Percentiles rank a stretch among this genome's conserved stretches.
phyloP scores from a whole-genome alignment of 1,140 invertebrate species.

The Geopemphigus sp. region DNA sequence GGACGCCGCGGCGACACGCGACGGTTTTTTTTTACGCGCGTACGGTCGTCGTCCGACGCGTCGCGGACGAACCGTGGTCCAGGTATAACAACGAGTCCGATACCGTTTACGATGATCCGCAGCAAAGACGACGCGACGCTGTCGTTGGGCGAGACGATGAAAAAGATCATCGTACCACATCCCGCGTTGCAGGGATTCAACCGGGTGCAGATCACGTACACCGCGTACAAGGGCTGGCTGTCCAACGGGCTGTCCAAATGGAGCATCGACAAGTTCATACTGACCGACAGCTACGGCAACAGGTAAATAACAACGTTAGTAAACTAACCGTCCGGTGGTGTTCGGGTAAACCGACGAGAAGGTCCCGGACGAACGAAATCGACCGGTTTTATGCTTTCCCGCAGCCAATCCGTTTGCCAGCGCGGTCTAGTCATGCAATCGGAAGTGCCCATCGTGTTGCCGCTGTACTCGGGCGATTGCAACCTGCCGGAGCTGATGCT shows the following conservation, averaged over 20 bases:
- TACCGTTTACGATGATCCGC: slow-evolving; percentile 23
- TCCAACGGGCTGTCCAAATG: slow-evolving; percentile 77
- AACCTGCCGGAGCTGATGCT: slow-evolving; percentile 54
- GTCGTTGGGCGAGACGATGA: slow-evolving; percentile 67
- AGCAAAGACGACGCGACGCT: slow-evolving; percentile 79
- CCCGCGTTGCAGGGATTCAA: slow-evolving; percentile 73
- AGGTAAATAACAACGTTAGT: slow-evolving; percentile 63
- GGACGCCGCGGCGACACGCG: background rate
- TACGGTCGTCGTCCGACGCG: no score
- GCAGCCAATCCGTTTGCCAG: slow-evolving; percentile 74
- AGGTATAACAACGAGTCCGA: no score
- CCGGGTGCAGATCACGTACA: slow-evolving; percentile 75
- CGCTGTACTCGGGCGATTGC: slow-evolving; percentile 74
- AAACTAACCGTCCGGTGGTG: no score
- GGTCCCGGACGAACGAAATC: no score
- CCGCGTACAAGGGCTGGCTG: slow-evolving; percentile 87
- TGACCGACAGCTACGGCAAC: slow-evolving; percentile 82
- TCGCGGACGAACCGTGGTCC: no score
- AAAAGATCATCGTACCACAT: slow-evolving; percentile 82
- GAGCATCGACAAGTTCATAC: slow-evolving; percentile 76
- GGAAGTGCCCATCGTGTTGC: slow-evolving; percentile 68
- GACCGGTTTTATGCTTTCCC: no score
- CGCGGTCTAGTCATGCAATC: slow-evolving; percentile 72
- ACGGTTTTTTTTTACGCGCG: no score
- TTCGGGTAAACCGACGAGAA: no score